Percentiles rank a stretch among this genome's conserved stretches.
Evolutionary conservation across 2,888 invertebrate genomes (phyloP).

Genomic region (Drosophila multiciliata): DNA sequence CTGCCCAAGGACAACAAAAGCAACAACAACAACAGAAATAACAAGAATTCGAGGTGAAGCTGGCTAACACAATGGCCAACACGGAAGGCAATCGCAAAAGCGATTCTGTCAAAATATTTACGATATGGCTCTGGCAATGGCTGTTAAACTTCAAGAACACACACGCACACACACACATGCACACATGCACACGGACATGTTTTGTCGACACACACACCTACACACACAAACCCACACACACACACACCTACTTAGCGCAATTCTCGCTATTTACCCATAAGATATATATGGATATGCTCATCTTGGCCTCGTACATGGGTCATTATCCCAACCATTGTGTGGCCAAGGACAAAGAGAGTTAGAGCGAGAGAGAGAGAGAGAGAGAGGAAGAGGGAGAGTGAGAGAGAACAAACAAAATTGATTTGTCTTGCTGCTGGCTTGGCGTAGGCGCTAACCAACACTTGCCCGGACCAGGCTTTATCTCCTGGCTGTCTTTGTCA

Average conservation of each 20-base stretch:
- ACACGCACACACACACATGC: conserved; percentile 24
- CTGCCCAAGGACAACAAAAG: conserved; percentile 6
- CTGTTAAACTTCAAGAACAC: conserved; percentile 65
- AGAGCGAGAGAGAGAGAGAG: background rate
- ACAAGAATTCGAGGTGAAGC: conserved; percentile 29
- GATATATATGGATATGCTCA: conserved; percentile 44
- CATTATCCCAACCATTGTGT: conserved; percentile 34
- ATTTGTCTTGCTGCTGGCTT: conserved; percentile 55
- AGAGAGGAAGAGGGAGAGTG: background rate
- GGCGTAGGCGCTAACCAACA: conserved; percentile 52
- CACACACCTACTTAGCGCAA: conserved; percentile 62
- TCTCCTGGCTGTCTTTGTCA: conserved; percentile 57
- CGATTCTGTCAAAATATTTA: conserved; percentile 81
- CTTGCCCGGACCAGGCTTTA: conserved; percentile 19
- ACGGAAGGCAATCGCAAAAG: conserved; percentile 71
- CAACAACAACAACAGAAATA: conserved; percentile 35
- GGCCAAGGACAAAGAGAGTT: conserved; percentile 42
- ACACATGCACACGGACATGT: conserved; percentile 41
- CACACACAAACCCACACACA: conserved; percentile 32
- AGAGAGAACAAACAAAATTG: conserved; percentile 53
- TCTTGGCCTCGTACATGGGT: conserved; percentile 26
- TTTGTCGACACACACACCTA: conserved; percentile 25
- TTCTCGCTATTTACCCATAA: conserved; percentile 56
- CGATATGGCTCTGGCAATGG: conserved; percentile 74
- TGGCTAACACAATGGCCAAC: conserved; percentile 67